Base-by-base conservation (phyloP, 2,888 invertebrate genomes). In the Tenthredo mesomela region DNA sequence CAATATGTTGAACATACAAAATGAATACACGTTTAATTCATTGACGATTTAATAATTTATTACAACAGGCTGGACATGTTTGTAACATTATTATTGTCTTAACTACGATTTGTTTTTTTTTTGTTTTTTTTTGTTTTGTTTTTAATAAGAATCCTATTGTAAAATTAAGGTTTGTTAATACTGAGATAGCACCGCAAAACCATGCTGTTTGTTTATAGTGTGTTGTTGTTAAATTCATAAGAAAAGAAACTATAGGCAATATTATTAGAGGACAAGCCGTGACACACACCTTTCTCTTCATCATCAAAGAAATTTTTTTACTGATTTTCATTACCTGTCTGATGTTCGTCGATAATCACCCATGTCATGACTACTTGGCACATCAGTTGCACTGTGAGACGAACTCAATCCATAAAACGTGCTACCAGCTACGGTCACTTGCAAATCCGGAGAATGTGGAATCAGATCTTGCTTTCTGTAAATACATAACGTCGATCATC, bases 361-460 rank as follows among this genome's bases (percentile, higher is more conserved):
- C 91, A 92, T 92, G 82, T 92, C 91, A 86, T 90, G 90, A 37
- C 86, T 91, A 84, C 85, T 90, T 21, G 90, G 90, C 84, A 91
- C 91, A 85, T 92, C 92, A 4, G 89, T 90, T 15, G 91, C 88
- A 85, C 91, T 92, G 65, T 92, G 91, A 15, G 92, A 92, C 0
- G 90, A 87, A 61, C 89, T 91, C 58, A 92, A 88, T 58, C 92
- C 92, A 58, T 92, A 92, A 87, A 92, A 92, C 70, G 92, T 92
- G 87, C 92, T 92, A 61, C 92, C 92, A 15, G 92, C 92, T 21
- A 92, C 90, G 4, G 91, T 92, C 67, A 92, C 89, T 86, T 91
- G 91, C 40, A 92, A 87, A 87, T 92, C 92, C 21, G 91, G 89
- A 10, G 92, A 91, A 86, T 89, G 89, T 37, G 88, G 87, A 67